Evolutionary conservation across 1,140 invertebrate species (phyloP).

Genomic region (Proctacanthus coquilletti): DNA sequence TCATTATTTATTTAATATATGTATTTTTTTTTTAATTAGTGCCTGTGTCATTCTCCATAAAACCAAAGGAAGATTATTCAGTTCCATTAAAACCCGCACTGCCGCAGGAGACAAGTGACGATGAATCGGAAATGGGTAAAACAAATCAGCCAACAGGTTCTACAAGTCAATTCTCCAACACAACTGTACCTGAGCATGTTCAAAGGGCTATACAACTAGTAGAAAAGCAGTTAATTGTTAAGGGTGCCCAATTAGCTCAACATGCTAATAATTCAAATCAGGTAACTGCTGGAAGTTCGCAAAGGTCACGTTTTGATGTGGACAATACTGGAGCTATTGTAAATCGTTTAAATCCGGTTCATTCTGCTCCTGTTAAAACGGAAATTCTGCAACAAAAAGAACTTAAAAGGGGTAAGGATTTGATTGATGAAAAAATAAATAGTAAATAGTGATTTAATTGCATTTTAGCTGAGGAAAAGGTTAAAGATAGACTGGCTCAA

Average conservation of each 20-base stretch:
- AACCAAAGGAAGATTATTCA: slow-evolving; percentile 52
- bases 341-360: background rate
- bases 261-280: slow-evolving; percentile 9
- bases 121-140: slow-evolving; percentile 23
- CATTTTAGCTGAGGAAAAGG: slow-evolving; percentile 38
- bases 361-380: background rate
- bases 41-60: slow-evolving; percentile 67
- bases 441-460: background rate
- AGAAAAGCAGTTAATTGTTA: slow-evolving; percentile 20
- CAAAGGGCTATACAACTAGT: slow-evolving; percentile 25
- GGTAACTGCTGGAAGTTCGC: background rate
- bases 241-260: slow-evolving; percentile 10
- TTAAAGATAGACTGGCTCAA: slow-evolving; percentile 44
- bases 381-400: slow-evolving; percentile 12
- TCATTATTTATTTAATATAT: background rate
- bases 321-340: background rate
- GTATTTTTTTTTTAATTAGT: slow-evolving; percentile 31
- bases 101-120: slow-evolving; percentile 59
- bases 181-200: slow-evolving; percentile 20
- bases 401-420: slow-evolving; percentile 16
- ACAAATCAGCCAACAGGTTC: slow-evolving; percentile 8
- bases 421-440: background rate
- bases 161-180: background rate
- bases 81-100: slow-evolving; percentile 48
- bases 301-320: slow-evolving; percentile 2